Evolutionary conservation across 2,797 vertebrate species (phyloP), one percentile per base, ranked within the genome.

Genomic region (Hemitrygon akajei): DNA sequence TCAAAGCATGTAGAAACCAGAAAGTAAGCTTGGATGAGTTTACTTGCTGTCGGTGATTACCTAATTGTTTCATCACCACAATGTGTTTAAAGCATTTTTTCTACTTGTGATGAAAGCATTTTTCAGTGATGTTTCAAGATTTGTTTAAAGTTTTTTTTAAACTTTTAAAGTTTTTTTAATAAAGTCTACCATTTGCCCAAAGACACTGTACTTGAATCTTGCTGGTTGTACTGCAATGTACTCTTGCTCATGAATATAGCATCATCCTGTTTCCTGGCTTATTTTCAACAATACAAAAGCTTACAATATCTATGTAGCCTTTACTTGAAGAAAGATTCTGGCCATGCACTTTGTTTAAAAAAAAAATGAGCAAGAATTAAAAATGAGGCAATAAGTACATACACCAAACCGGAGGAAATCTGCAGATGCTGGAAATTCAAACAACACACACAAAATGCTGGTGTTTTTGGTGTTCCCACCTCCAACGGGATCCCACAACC

Each of bases 1-100:
- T 98, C 98, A 96, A 99, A 98, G 97, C 98, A 99, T 3, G 97
- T 98, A 95, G 98, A 99, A 96, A 98, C 98, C 94, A 98, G 98
- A 96, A 99, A 97, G 98, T 99, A 97, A 97, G 98, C 96, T 40
- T 76, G 22, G 69, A 93, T 93, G 4, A 47, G 47, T 47, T 47
- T 47, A 56, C 18, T 34, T 89, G 6, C 81, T 30, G 66, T 25
- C 27, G 18, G 69, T 56, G 37, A 73, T 47, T 75, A 71, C 37
- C 14, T 18, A 34, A 30, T 66, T 89, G 10, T 18, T 73, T 92
- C 10, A 16, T 76, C 76, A 47, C 47, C 47, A 16, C 34, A 37
- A 40, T 81, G 1, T 34, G 20, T 37, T 81, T 11, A 71, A 14
- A 4, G 22, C 27, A 47, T 22, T 75, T 47, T 9, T 47, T 47